Conservation (phyloP, 1,140 invertebrate genomes). For the Brachionus asplanchnoidis region DNA sequence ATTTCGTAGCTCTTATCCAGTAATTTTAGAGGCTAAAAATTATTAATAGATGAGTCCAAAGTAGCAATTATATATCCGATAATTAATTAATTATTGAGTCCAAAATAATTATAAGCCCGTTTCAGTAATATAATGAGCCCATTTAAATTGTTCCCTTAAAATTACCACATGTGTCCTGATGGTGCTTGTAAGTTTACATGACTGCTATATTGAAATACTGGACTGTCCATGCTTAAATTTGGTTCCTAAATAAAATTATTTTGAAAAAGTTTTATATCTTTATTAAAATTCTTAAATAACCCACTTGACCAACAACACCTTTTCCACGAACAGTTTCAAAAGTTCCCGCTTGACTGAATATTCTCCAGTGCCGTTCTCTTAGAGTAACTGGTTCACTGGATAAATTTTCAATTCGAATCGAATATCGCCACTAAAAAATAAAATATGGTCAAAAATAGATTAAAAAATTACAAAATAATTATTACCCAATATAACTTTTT, state of each 20-base stretch:
- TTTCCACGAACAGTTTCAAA: constrained; percentile 86
- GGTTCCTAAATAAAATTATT: constrained; percentile 65
- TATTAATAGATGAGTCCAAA: too few species aligned
- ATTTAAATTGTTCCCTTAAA: background rate
- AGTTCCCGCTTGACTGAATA: constrained; percentile 87
- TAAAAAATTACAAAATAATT: background rate
- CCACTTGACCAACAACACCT: constrained; percentile 80
- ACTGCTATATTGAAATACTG: constrained; percentile 93
- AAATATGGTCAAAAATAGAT: background rate
- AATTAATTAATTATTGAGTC: too few species aligned
- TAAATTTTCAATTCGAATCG: constrained; percentile 88
- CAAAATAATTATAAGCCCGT: too few species aligned
- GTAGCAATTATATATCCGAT: too few species aligned
- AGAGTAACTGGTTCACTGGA: constrained; percentile 78
- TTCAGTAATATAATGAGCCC: too few species aligned
- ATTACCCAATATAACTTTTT: constrained; percentile 51
- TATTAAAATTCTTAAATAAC: background rate
- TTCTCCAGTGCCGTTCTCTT: constrained; percentile 89
- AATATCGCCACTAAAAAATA: constrained; percentile 66
- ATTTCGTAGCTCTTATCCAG: too few species aligned
- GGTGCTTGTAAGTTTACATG: constrained; percentile 92
- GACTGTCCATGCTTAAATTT: constrained; percentile 73
- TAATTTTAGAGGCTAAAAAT: too few species aligned
- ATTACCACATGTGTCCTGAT: constrained; percentile 93
- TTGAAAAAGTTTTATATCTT: background rate